Evolutionary conservation across 2,888 invertebrate genomes (phyloP).

Genomic region (Tridacna crocea): DNA sequence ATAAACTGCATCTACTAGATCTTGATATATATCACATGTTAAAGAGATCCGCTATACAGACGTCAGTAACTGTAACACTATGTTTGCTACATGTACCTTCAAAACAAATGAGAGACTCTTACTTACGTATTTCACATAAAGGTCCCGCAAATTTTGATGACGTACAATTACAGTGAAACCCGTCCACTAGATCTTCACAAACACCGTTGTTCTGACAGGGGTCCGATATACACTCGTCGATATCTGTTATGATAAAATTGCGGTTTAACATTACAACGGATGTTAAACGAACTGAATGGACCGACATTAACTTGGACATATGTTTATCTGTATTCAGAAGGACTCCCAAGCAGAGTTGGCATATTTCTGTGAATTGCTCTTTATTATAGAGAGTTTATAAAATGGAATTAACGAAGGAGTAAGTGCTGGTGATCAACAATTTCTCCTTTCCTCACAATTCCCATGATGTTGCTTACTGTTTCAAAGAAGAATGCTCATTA

Average conservation of each 20-base stretch:
- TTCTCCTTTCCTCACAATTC: too few relatives aligned
- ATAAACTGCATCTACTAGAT: not conserved
- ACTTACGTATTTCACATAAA: conserved; percentile 15
- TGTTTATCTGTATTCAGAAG: not conserved
- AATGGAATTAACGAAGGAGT: not conserved
- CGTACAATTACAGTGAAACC: conserved; percentile 14
- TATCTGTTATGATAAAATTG: not conserved
- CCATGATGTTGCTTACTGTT: too few relatives aligned
- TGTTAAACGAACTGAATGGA: not conserved
- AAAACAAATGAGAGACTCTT: not conserved
- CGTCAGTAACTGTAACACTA: not conserved
- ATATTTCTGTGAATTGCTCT: not conserved
- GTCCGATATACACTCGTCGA: not conserved
- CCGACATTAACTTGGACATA: not conserved
- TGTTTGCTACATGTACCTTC: not conserved
- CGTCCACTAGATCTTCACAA: conserved; percentile 7
- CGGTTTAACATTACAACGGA: too few relatives aligned
- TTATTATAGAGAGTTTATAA: not conserved
- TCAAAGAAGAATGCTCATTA: too few relatives aligned
- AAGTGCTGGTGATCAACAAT: too few relatives aligned
- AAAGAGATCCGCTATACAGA: not conserved
- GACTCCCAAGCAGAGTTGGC: not conserved
- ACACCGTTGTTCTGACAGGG: conserved; percentile 9
- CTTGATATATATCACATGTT: not conserved
- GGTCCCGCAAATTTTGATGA: not conserved